Base-by-base conservation (phyloP, 2,888 invertebrate species). In the Anticlea derivata region DNA sequence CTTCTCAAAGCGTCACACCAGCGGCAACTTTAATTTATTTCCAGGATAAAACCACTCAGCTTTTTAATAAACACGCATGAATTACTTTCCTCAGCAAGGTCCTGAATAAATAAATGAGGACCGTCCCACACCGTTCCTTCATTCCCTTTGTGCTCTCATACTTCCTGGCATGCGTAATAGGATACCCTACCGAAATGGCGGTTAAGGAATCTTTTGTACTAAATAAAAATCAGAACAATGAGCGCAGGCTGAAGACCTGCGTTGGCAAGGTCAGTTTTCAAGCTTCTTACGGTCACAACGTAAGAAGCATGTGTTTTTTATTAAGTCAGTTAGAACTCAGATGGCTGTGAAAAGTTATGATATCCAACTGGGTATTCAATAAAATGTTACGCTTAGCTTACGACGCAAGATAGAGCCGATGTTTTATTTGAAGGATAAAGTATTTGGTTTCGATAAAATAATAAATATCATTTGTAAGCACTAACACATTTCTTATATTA, bases 61-160 rank as follows among this genome's bases (percentile, higher is more conserved):
- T 80, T 83, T 78, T 83, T 83, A 82, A 84, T 84, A 81, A 83
- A 78, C 83, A 82, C 77, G 81, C 83, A 85, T 84, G 86, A 83
- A 83, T 85, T 81, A 84, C 80, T 81, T 80, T 79, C 76, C 70
- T 73, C 67, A 73, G 66, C 70, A 68, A 75, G 74, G 73, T 77
- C 81, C 80, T 83, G 84, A 85, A 86, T 85, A 86, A 86, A 86
- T 84, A 86, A 86, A 85, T 76, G 82, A 80, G 73, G 80, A 75
- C 75, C 74, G 73, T 67, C 74, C 80, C 77, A 75, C 80, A 80
- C 72, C 78, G 77, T 76, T 79, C 75, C 76, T 81, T 77, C 75
- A 71, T 76, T 77, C 74, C 78, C 79, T 85, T 85, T 85, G 83
- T 86, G 65, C 70, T 71, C 64, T 66, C 72, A 71, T 76, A 75